phyloP scores from a whole-genome alignment of 2,797 vertebrate genomes.

The Arremon brunneinucha region DNA sequence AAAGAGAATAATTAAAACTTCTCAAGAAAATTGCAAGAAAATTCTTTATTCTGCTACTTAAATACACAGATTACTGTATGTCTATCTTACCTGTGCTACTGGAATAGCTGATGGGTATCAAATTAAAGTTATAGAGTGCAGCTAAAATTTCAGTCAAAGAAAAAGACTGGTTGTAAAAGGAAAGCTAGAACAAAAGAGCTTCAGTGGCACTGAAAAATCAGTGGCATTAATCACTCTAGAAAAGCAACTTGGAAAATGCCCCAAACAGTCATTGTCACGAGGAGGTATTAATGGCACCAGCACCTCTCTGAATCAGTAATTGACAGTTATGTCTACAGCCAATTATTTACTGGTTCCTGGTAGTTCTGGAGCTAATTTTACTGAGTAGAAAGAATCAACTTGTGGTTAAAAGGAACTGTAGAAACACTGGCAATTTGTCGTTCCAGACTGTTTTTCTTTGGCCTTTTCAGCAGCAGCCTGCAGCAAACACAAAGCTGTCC shows the following conservation, averaged over 20 bases:
- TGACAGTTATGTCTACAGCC: not conserved
- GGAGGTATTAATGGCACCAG: not conserved
- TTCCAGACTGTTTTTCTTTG: not conserved
- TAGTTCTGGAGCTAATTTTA: not conserved
- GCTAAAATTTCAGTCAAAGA: not conserved
- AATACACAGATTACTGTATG: not conserved
- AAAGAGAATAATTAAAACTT: not conserved
- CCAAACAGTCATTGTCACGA: not conserved
- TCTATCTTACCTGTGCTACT: not conserved
- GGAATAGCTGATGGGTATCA: not conserved
- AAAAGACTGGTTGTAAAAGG: not conserved
- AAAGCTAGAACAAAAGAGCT: not conserved
- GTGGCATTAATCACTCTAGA: not conserved
- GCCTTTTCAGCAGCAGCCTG: not conserved
- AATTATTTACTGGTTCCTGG: not conserved
- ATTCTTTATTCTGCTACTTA: not conserved
- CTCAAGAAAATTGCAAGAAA: not conserved
- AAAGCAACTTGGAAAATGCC: not conserved
- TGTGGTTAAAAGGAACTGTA: not conserved
- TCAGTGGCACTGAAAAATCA: not conserved
- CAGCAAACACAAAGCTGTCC: not conserved
- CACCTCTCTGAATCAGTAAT: not conserved
- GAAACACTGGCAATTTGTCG: not conserved
- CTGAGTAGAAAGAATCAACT: not conserved
- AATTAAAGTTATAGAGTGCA: not conserved